These are phyloP conservation scores for Rhinichthys klamathensis DNA, from an alignment of 2,113 vertebrate genomes.

Conservation along the genomic window DNA sequence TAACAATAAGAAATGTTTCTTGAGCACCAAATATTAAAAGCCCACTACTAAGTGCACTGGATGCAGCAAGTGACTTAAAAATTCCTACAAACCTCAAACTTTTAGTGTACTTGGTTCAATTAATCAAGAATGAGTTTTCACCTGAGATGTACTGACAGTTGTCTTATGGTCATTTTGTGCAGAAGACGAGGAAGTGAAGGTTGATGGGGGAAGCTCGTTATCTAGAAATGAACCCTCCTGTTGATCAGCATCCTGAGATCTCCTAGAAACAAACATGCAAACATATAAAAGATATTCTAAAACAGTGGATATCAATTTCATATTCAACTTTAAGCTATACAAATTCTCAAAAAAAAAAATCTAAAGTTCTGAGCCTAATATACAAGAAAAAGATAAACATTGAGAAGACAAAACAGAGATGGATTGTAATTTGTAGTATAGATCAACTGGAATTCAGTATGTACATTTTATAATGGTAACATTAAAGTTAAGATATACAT, in stretches of 20 bases:
- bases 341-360: not conserved
- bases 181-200: conserved; percentile 11
- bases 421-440: not conserved
- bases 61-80: no score
- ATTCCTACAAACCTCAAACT: no score
- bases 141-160: conserved; percentile 30
- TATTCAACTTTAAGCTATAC: not conserved
- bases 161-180: conserved; percentile 20
- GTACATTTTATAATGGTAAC: not conserved
- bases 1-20: no score
- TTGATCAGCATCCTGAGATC: conserved; percentile 38
- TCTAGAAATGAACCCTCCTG: conserved; percentile 11
- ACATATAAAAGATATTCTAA: not conserved
- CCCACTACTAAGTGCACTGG: no score
- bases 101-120: no score
- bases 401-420: not conserved
- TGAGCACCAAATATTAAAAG: no score
- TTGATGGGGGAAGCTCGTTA: not conserved
- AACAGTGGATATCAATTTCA: not conserved
- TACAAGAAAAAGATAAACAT: not conserved
- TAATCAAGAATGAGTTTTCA: not conserved
- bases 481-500: not conserved
- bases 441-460: not conserved
- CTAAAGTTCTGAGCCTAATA: not conserved
- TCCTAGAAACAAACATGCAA: conserved; percentile 37